Evolutionary conservation across 2,797 vertebrate genomes (phyloP), one percentile per base, ranked within the genome.

Genomic region (Rallus crepitans): DNA sequence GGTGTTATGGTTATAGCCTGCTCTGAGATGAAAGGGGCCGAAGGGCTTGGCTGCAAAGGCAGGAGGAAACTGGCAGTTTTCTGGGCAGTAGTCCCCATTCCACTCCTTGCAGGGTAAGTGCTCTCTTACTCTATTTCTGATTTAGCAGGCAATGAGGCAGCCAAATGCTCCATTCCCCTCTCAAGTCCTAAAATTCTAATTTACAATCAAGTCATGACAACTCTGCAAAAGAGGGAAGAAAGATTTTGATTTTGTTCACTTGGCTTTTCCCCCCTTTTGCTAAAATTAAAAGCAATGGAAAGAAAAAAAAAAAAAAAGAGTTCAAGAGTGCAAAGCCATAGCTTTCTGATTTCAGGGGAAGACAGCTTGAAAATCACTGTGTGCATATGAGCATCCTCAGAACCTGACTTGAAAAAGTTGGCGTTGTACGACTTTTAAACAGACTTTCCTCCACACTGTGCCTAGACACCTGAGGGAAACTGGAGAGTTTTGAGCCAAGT

Each of bases 11-110:
- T 69, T 90, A 68, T 7, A 76, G 92, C 52, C 5, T 9, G 33
- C 37, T 39, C 63, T 30, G 56, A 96, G 92, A 94, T 85, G 88
- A 95, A 96, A 96, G 94, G 45, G 31, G n/a, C 56, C 56, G 50
- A 48, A 72, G 28, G 42, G 31, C 73, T 76, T 21, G 42, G 59
- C 90, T 84, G 66, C 35, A 86, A 82, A 94, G 70, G 70, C 42
- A 60, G 83, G 37, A 89, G 52, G 77, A 92, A 92, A 42, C 19
- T 20, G 68, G 68, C n/a, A 45, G 63, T 33, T 92, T 93, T 92
- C 89, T 64, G 77, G 72, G 88, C 40, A 70, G 72, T 33, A 31
- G 23, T 50, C 52, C 16, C 37, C 16, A 1, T 31, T 70, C 48
- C 0, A 1, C 47, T 72, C 23, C 68, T 53, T 59, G 31, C 37